A percentile compares a stretch with the other conserved stretches of the same genome.
These are phyloP conservation scores for Taenaris catops DNA, from an alignment of 2,888 invertebrate genomes.

Conservation along the genomic window DNA sequence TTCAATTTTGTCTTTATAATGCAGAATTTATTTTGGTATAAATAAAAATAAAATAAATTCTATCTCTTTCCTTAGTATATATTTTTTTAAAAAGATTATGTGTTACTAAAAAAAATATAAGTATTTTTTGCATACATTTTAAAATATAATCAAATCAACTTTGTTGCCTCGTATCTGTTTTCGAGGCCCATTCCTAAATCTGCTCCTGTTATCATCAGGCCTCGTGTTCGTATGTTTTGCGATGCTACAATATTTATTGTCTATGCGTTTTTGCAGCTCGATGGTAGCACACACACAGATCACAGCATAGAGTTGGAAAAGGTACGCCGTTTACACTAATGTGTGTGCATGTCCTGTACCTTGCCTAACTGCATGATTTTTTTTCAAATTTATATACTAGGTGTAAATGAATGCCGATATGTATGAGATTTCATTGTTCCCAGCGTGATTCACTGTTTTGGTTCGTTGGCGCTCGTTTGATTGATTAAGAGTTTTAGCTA, in stretches of 20 bases:
- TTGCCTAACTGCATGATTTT: constrained; percentile 37
- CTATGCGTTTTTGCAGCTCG: constrained; percentile 79
- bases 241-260: constrained; percentile 52
- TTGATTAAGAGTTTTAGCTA: constrained; percentile 59
- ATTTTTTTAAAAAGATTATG: too few species aligned
- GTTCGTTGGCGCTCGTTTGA: constrained; percentile 58
- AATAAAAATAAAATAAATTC: too few species aligned
- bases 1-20: too few species aligned
- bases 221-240: constrained; percentile 38
- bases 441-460: constrained; percentile 66
- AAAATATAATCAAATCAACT: too few species aligned
- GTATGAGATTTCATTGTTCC: constrained; percentile 71
- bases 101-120: too few species aligned
- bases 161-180: too few species aligned
- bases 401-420: too few species aligned
- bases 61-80: too few species aligned
- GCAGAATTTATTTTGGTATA: too few species aligned
- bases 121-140: too few species aligned
- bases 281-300: constrained; percentile 75
- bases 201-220: too few species aligned
- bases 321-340: constrained; percentile 73
- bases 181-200: too few species aligned
- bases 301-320: constrained; percentile 79
- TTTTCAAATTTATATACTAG: constrained; percentile 1
- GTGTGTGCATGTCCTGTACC: constrained; percentile 51